Base-by-base conservation (phyloP, 2,113 vertebrate genomes). In the Dinomys branickii region DNA sequence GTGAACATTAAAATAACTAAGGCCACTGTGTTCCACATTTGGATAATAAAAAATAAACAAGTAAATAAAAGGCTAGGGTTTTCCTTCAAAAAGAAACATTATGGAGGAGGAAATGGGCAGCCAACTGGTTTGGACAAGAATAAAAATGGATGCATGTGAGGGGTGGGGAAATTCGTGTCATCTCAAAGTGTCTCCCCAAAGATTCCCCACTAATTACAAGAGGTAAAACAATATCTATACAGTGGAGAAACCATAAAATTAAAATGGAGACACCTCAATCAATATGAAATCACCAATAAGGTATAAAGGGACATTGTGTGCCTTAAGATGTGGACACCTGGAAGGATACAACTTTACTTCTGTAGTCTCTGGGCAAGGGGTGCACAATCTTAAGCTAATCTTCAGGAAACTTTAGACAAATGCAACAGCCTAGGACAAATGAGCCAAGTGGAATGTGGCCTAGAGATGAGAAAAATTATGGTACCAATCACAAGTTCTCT, bases 1-100 rank as follows among this genome's bases (percentile, higher is more conserved):
- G 0, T 85, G 14, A 56, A 71, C 38, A 88, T 54, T 56, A 54
- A 92, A 54, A 59, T 61, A 97, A 59, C 41, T 54, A 83, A 82
- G 59, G 61, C 73, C 16, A 75, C 24, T 41, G 54, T 38, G 52
- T 85, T n/a, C 44, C 26, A 59, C 50, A 73, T 20, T 9, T n/a
- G 50, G 11, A 78, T 88, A 61, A 85, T 12, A 50, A 85, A 75
- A 80, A 80, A 44, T 14, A 41, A 12, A 52, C 13, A 50, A 50
- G 30, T 8, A 50, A 89, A 41, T 41, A 59, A 30, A 47, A 73
- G 14, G n/a, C 4, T 17, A 38, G 50, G 54, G 35, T 77, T 47
- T 78, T 63, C 56, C 56, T 91, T 38, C 75, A 58, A 22, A 54
- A 5, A 20, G 33, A 90, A 67, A 88, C 2, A 28, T 0, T 44